A percentile compares a stretch with the other conserved stretches of the same genome.
Evolutionary conservation across 2,113 vertebrate species (phyloP).

Genomic region (Bagarius yarrelli): DNA sequence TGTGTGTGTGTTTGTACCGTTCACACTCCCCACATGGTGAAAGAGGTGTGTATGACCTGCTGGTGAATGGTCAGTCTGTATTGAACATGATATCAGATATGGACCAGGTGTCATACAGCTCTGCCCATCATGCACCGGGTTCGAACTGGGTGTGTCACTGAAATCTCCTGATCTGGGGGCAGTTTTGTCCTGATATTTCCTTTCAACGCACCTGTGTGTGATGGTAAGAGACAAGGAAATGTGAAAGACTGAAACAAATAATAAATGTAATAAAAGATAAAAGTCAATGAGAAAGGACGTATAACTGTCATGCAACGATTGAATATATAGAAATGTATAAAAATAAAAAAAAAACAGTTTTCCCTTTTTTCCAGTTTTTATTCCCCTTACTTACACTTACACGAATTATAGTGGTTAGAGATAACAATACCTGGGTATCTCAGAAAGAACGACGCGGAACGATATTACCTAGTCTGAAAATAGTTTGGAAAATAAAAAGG

Average conservation of each 20-base stretch:
- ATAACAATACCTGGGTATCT: too few relatives aligned
- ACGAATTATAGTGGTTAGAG: too few relatives aligned
- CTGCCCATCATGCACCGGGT: slow-evolving; percentile 43
- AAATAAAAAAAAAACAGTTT: too few relatives aligned
- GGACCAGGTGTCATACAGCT: slow-evolving; percentile 61
- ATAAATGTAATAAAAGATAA: too few relatives aligned
- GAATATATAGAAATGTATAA: too few relatives aligned
- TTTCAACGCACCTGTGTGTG: slow-evolving; percentile 32
- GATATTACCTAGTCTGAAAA: too few relatives aligned
- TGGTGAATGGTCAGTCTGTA: slow-evolving; percentile 44
- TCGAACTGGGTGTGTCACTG: slow-evolving; percentile 38
- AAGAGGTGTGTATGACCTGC: slow-evolving; percentile 45
- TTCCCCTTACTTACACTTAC: too few relatives aligned
- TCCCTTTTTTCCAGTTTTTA: too few relatives aligned
- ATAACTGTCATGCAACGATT: too few relatives aligned
- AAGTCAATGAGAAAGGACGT: too few relatives aligned
- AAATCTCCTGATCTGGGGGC: slow-evolving; percentile 9
- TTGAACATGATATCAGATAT: slow-evolving; percentile 53
- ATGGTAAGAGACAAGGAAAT: slow-evolving; percentile 8
- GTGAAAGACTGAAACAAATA: too few relatives aligned
- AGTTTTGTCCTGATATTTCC: slow-evolving; percentile 35
- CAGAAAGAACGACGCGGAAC: too few relatives aligned
- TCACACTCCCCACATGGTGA: slow-evolving; percentile 44
- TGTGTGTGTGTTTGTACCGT: slow-evolving; percentile 13
- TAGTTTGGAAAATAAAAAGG: neutral